phyloP scores from a whole-genome alignment of 2,888 invertebrate species.

The Limenitis camilla region DNA sequence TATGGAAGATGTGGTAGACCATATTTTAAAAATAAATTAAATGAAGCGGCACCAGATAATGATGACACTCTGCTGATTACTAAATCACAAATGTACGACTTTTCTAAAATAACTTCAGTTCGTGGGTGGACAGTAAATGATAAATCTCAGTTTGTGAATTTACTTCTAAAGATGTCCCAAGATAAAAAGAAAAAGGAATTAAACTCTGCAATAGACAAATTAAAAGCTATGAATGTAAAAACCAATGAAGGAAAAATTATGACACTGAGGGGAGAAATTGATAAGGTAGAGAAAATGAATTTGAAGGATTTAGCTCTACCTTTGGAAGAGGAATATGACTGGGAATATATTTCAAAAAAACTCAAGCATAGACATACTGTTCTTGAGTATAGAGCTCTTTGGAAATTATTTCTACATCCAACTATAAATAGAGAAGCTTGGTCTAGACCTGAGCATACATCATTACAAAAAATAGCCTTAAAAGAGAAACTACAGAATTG shows the following conservation, averaged over 20 bases:
- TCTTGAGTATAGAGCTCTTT: slow-evolving; percentile 79
- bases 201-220: slow-evolving; percentile 33
- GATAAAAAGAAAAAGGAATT: slow-evolving; percentile 34
- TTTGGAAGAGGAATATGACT: slow-evolving; percentile 69
- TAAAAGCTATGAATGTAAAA: slow-evolving; percentile 24
- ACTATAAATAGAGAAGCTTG: slow-evolving; percentile 71
- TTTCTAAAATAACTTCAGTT: slow-evolving; percentile 55
- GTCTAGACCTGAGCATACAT: slow-evolving; percentile 43
- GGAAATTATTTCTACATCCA: slow-evolving; percentile 82
- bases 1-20: slow-evolving; percentile 70
- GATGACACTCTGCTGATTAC: slow-evolving; percentile 68
- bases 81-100: slow-evolving; percentile 55
- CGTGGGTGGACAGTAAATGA: slow-evolving; percentile 75
- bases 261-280: slow-evolving; percentile 30
- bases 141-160: slow-evolving; percentile 66
- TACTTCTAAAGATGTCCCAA: slow-evolving; percentile 57
- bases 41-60: slow-evolving; percentile 74
- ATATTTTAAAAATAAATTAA: slow-evolving; percentile 78
- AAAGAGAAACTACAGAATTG: slow-evolving; percentile 75
- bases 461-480: slow-evolving; percentile 40
- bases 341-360: slow-evolving; percentile 69
- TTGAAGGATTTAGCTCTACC: slow-evolving; percentile 47
- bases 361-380: slow-evolving; percentile 74
- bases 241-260: slow-evolving; percentile 27
- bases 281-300: slow-evolving; percentile 32